Evolutionary conservation across 2,888 invertebrate species (phyloP), one percentile per base, ranked within the genome.

Genomic region (Pterostichus niger): DNA sequence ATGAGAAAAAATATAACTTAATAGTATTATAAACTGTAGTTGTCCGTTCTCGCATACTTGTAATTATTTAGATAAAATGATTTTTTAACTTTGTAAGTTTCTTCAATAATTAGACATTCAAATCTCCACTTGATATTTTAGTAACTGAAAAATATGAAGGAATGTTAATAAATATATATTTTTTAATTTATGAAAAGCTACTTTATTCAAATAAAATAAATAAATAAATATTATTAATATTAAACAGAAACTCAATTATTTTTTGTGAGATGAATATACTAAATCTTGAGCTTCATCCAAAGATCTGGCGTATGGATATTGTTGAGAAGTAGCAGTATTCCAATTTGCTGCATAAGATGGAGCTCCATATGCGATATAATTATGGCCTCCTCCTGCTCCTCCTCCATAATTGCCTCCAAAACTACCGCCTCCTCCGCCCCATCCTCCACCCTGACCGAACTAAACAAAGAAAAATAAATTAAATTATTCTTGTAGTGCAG

Each of bases 231-330:
- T 40, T 40, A 40, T 40, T 40, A 40, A 84, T 64, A 84, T 83
- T 84, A 84, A 82, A 44, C 68, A 68, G 76, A 49, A 59, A 11
- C 15, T 35, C 54, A 44, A 24, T 64, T 49, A 64, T 40, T 31
- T n/a, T 59, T 84, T 84, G 82, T 96, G 95, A 2, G 93, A 93
- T 82, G 93, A 92, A 88, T 95, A 96, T 3, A 95, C 96, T 87
- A 96, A 87, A 84, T 94, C 92, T 85, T 95, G 95, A 6, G 94
- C 93, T 46, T 86, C 91, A 89, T 85, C 85, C 31, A 87, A 85
- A 9, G 88, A 88, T 83, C 91, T 90, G 10, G 91, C 91, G 87
- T 92, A 92, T 64, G 92, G 92, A 85, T 91, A 91, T 11, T 88
- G 86, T 84, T 88, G 87, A 7, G 87, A 85, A 10, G 88, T 88